Evolutionary conservation across 2,113 vertebrate genomes (phyloP).

Genomic region (Takifugu flavidus): DNA sequence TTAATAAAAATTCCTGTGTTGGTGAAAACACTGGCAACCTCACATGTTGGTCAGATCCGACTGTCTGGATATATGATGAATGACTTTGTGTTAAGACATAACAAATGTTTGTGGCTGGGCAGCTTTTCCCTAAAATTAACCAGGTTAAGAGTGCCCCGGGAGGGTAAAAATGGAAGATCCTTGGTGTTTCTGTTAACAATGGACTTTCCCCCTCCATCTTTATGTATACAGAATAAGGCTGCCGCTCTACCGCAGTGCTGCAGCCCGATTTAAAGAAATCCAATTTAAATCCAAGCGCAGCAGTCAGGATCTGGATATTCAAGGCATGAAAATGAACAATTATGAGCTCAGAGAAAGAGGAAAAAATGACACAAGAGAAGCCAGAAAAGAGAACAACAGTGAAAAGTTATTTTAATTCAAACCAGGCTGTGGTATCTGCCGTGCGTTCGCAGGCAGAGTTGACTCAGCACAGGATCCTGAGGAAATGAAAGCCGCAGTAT

Average conservation of each 20-base stretch:
- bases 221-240: neutral
- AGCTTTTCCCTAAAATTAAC: constrained; percentile 26
- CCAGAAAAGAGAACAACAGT: constrained; percentile 31
- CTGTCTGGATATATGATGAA: constrained; percentile 23
- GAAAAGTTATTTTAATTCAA: constrained; percentile 79
- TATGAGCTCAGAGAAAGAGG: constrained; percentile 39
- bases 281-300: constrained; percentile 11
- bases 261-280: constrained; percentile 27
- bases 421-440: constrained; percentile 85
- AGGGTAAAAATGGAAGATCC: constrained; percentile 8
- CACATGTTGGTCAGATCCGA: neutral
- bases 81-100: constrained; percentile 20
- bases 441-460: constrained; percentile 66
- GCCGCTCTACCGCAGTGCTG: constrained; percentile 25
- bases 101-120: constrained; percentile 31
- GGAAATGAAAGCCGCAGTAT: constrained; percentile 85
- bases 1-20: neutral
- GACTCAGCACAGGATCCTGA: constrained; percentile 83
- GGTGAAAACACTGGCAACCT: constrained; percentile 1
- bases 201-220: neutral
- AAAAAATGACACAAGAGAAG: constrained; percentile 28
- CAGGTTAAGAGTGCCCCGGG: neutral
- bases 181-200: too few relatives aligned
- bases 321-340: constrained; percentile 31
- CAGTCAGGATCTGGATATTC: neutral